Evolutionary conservation across 2,797 vertebrate species (phyloP).

Genomic region (Sebastes taczanowskii): DNA sequence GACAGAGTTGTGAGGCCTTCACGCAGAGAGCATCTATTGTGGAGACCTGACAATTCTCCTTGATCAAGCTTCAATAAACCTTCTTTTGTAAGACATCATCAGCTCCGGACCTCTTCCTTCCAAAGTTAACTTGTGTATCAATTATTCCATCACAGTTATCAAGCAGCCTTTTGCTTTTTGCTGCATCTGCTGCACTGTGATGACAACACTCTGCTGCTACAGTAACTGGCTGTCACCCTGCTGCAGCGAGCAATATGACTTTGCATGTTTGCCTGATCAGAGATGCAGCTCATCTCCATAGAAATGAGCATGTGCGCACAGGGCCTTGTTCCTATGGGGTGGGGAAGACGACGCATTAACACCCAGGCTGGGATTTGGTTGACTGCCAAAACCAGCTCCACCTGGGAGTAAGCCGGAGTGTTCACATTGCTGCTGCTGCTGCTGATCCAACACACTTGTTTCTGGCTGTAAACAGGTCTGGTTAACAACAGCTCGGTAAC

Average conservation of each 20-base stretch:
- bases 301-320: conserved; percentile 69
- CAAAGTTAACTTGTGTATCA: no score
- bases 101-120: no score
- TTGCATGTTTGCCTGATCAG: conserved; percentile 57
- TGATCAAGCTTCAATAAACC: no score
- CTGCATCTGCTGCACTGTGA: conserved; percentile 25
- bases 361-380: conserved; percentile 55
- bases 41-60: no score
- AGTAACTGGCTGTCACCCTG: conserved; percentile 25
- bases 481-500: conserved; percentile 20
- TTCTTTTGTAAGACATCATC: no score
- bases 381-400: conserved; percentile 45
- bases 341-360: conserved; percentile 45
- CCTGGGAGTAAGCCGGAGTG: conserved; percentile 29
- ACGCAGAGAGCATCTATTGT: no score
- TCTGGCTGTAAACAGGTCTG: conserved; percentile 12
- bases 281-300: conserved; percentile 78
- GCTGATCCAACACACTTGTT: conserved; percentile 27
- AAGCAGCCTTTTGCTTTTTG: conserved; percentile 22
- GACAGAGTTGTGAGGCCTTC: no score
- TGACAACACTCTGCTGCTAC: conserved; percentile 22
- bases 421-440: conserved; percentile 17
- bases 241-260: conserved; percentile 56
- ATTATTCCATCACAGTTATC: not conserved
- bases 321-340: conserved; percentile 39